Evolutionary conservation across 2,797 vertebrate species (phyloP).

Genomic region (Chelmon rostratus): DNA sequence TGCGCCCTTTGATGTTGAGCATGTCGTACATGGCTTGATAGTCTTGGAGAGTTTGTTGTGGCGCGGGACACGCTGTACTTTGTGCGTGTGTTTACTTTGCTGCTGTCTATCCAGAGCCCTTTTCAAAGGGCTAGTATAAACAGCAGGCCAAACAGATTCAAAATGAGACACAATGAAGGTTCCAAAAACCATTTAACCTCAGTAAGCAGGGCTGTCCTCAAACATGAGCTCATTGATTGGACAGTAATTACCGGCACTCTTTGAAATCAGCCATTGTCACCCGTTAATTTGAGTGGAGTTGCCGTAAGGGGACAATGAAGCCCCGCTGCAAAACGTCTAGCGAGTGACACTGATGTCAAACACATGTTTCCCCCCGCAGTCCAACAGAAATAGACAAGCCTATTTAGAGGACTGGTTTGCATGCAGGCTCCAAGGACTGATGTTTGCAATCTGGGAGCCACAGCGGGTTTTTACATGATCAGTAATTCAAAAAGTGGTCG

Average conservation of each 20-base stretch:
- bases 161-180: slow-evolving; percentile 54
- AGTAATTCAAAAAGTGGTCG: slow-evolving; percentile 90
- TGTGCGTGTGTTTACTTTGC: slow-evolving; percentile 69
- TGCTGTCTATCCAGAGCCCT: slow-evolving; percentile 61
- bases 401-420: slow-evolving; percentile 89
- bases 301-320: slow-evolving; percentile 72
- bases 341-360: slow-evolving; percentile 87
- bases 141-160: slow-evolving; percentile 57
- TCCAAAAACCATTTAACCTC: slow-evolving; percentile 68
- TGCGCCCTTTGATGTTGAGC: slow-evolving; percentile 54
- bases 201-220: slow-evolving; percentile 51
- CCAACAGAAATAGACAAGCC: slow-evolving; percentile 87
- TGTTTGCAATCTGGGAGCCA: slow-evolving; percentile 90
- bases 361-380: slow-evolving; percentile 86
- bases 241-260: slow-evolving; percentile 64
- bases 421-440: slow-evolving; percentile 86
- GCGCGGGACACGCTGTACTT: slow-evolving; percentile 61
- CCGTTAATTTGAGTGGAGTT: slow-evolving; percentile 48
- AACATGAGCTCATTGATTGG: slow-evolving; percentile 72
- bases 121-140: slow-evolving; percentile 68
- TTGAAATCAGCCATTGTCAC: slow-evolving; percentile 67
- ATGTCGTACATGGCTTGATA: slow-evolving; percentile 61
- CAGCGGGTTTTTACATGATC: slow-evolving; percentile 90
- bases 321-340: slow-evolving; percentile 69
- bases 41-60: slow-evolving; percentile 68